Base-by-base conservation (phyloP, 2,797 vertebrate genomes). In the Phataginus tricuspis region DNA sequence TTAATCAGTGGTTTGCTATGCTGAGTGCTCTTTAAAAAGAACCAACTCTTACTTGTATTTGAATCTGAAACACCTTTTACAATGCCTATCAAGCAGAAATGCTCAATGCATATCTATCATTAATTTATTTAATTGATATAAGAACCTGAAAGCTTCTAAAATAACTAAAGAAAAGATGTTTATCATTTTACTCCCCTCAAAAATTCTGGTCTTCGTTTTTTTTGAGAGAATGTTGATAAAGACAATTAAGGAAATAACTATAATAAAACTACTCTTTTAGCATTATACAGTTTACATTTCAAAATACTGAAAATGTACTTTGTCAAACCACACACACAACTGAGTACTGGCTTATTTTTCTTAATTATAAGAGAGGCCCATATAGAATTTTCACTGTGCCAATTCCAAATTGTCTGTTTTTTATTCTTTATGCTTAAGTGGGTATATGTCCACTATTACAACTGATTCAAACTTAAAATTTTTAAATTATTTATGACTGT, bases 1-100 rank as follows among this genome's bases (percentile, higher is more conserved):
- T 82, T 87, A 90, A 80, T 85, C 42, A 94, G 23, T 25, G 91
- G 51, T 66, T 90, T 79, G 57, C 19, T 90, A 86, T 11, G 61
- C 8, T 75, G n/a, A 83, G 93, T 91, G 31, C 4, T 78, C 34
- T 94, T 86, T 64, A 45, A 39, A 59, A 42, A 86, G 15, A 31
- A 82, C 59, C 64, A 91, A 68, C 21, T 91, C 15, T 96, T 83
- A 94, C 42, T 92, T 37, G 53, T 74, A n/a, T 78, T 74, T 96
- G 45, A 93, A 71, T 84, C 29, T 61, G 18, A 7, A 95, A 80
- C 0, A 79, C 14, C 11, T 39, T 93, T 95, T 78, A 77, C 10
- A 78, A 92, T 79, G 74, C 0, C 16, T 91, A 23, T 7, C 12
- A 91, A 61, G n/a, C 39, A 78, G 39, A 96, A 96, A 83, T 86